Evolutionary conservation across 2,113 vertebrate genomes (phyloP).

Genomic region (Mormyrus iriodes): DNA sequence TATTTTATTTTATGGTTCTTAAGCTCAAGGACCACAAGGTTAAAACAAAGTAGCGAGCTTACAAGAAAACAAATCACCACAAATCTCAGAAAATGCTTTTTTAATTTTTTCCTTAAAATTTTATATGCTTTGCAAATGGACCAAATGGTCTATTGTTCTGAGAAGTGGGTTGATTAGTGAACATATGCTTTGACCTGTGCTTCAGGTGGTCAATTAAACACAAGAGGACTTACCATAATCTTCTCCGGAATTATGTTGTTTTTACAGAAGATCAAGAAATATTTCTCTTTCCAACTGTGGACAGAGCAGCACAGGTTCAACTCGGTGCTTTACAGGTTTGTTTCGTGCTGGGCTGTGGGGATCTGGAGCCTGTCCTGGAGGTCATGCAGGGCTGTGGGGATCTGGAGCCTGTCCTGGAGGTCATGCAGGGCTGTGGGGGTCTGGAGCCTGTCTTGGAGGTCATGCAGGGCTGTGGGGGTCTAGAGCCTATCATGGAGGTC

Average conservation of each 20-base stretch:
- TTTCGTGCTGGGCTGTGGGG: too few species aligned
- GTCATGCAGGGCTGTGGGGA: too few species aligned
- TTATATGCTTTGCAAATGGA: neutral
- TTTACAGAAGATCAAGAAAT: neutral
- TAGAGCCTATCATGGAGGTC: too few species aligned
- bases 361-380: too few species aligned
- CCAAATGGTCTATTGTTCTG: neutral
- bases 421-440: too few species aligned
- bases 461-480: too few species aligned
- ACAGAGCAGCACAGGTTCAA: neutral
- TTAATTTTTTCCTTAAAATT: neutral
- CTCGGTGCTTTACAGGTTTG: too few species aligned
- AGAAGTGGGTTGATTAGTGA: neutral
- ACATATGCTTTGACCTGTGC: neutral
- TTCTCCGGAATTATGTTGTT: neutral
- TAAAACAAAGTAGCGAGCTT: neutral
- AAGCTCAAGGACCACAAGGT: neutral
- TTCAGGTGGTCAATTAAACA: neutral
- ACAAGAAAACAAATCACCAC: slow-evolving; percentile 1
- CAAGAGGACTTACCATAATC: neutral
- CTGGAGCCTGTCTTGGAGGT: too few species aligned
- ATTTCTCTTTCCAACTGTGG: neutral
- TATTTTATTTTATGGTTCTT: neutral
- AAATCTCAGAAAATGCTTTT: neutral
- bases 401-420: too few species aligned